Conservation (phyloP, 2,113 vertebrate species). For the Dromaius novaehollandiae region DNA sequence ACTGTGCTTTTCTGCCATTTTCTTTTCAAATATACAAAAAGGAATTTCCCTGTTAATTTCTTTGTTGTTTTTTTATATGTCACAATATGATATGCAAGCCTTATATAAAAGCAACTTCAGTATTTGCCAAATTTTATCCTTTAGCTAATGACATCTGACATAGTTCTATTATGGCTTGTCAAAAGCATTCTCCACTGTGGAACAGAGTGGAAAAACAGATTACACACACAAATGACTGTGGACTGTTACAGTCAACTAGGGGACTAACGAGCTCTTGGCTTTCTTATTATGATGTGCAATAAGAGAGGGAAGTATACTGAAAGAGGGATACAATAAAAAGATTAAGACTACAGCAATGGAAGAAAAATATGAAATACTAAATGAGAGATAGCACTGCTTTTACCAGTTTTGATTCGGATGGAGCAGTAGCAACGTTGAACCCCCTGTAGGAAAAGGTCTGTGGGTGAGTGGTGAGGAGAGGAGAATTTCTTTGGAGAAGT, state of each 20-base stretch:
- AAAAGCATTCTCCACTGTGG: slow-evolving; percentile 62
- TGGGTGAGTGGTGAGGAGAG: neutral
- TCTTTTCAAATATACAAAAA: neutral
- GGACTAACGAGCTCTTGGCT: neutral
- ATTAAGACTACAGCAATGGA: neutral
- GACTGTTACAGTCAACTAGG: neutral
- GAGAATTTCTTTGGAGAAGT: neutral
- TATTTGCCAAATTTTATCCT: slow-evolving; percentile 8
- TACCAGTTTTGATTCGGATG: neutral
- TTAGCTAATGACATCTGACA: slow-evolving; percentile 24
- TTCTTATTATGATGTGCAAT: neutral
- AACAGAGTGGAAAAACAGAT: slow-evolving; percentile 49
- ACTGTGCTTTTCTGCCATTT: neutral
- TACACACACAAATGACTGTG: neutral
- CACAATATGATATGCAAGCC: neutral
- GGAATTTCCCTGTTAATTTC: neutral
- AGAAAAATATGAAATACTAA: neutral
- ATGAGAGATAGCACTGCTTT: neutral
- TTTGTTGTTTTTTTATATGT: neutral
- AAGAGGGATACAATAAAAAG: neutral
- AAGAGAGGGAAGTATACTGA: neutral
- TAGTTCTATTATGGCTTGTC: slow-evolving; percentile 64
- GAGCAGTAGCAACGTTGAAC: neutral
- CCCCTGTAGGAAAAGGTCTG: neutral
- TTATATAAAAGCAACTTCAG: neutral